Base-by-base conservation (phyloP, 2,113 vertebrate species). In the Mormoops blainvillei region DNA sequence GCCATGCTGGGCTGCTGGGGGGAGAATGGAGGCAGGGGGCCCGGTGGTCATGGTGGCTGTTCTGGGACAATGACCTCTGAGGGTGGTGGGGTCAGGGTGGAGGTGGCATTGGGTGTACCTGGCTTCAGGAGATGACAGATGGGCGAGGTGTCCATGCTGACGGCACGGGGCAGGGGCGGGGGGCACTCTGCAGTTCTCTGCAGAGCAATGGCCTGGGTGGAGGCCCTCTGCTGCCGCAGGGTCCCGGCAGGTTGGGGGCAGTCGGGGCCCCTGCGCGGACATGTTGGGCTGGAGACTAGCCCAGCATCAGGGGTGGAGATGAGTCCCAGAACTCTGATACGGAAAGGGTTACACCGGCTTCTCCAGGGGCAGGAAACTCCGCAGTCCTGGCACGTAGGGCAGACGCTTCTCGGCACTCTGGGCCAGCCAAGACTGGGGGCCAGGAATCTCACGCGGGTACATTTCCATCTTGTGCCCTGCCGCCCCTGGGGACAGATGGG, bases 401-500 rank as follows among this genome's bases (percentile, higher is more conserved):
- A 8, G 74, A 20, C 4, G 2, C 19, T 5, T 5, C 38, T 22
- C 87, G 16, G 41, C 14, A 48, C 14, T 26, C 50, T 26, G 36
- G 80, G 31, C n/a, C 1, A 0, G 20, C 36, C 4, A 2, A 8
- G 28, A 20, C 15, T 2, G 8, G 9, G 33, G 68, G 28, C 33
- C 7, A 5, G 52, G 45, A 26, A 8, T 48, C 81, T 74, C 18
- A n/a, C 0, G 1, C 50, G 15, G 22, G 2, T 28, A 7, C 0
- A 0, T 20, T 41, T 48, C 56, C 56, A 15, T 73, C 78, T 18
- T 52, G 5, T 26, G 1, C 41, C 45, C 18, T n/a, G 4, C 12
- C 28, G 15, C 14, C 58, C 58, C 87, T 3, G 7, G 52, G 43
- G 65, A 50, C 31, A 43, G 41, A 52, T 7, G 9, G 11, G 38